These are phyloP conservation scores for Aculops lycopersici DNA, from an alignment of 1,140 invertebrate species.

Conservation along the genomic window DNA sequence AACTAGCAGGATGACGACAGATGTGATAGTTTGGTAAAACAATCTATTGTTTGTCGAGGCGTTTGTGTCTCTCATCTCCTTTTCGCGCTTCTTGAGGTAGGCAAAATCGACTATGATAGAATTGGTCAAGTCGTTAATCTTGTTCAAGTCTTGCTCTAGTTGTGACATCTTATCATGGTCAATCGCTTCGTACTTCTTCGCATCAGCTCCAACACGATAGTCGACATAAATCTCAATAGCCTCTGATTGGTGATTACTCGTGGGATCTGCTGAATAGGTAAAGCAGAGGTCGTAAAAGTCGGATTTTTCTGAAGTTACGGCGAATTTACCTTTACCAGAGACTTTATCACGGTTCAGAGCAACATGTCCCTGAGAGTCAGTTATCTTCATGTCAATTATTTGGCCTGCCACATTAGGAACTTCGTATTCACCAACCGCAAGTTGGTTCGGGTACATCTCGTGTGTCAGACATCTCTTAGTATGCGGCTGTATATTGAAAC, in stretches of 20 bases:
- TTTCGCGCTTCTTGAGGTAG: too few relatives aligned
- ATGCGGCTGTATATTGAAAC: conserved; percentile 50
- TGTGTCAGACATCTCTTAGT: conserved; percentile 71
- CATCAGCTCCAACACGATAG: conserved; percentile 79
- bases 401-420: conserved; percentile 32
- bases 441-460: conserved; percentile 72
- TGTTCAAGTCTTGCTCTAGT: too few relatives aligned
- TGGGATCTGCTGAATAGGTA: conserved; percentile 42
- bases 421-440: conserved; percentile 79
- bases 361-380: conserved; percentile 73
- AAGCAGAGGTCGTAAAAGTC: conserved; percentile 95
- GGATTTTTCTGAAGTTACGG: conserved; percentile 80
- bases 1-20: conserved; percentile 67
- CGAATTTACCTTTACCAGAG: conserved; percentile 66
- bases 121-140: too few relatives aligned
- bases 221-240: conserved; percentile 37
- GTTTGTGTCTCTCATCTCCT: too few relatives aligned
- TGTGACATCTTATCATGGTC: too few relatives aligned
- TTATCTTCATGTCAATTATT: conserved; percentile 51
- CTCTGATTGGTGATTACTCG: conserved; percentile 16
- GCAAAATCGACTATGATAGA: too few relatives aligned
- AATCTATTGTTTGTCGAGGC: conserved; percentile 84
- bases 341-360: conserved; percentile 62
- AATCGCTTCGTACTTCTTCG: too few relatives aligned
- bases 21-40: conserved; percentile 88